Percentiles rank a stretch among this genome's conserved stretches.
These are phyloP conservation scores for Andrena flavipes DNA, from an alignment of 2,888 invertebrate genomes.

Conservation along the genomic window DNA sequence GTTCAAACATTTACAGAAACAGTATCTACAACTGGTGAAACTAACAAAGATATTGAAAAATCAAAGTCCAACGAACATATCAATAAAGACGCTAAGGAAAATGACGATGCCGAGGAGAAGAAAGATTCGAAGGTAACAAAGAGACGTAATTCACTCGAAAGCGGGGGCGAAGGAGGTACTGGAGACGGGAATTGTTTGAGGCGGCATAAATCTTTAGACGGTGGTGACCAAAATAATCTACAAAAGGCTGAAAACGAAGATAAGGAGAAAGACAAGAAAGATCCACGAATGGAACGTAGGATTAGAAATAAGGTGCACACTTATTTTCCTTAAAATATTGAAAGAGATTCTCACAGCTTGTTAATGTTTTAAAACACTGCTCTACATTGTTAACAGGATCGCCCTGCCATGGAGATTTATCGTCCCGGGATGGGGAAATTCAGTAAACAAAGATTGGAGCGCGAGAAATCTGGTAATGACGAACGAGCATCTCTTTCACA, in stretches of 20 bases:
- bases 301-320: constrained; percentile 88
- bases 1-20: constrained; percentile 36
- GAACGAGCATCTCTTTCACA: constrained; percentile 81
- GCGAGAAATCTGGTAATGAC: constrained; percentile 82
- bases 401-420: constrained; percentile 95
- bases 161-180: constrained; percentile 80
- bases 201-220: constrained; percentile 87
- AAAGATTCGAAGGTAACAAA: constrained; percentile 76
- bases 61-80: constrained; percentile 73
- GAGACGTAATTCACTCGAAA: constrained; percentile 83
- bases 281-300: constrained; percentile 87
- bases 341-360: not conserved
- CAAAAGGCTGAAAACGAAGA: constrained; percentile 87
- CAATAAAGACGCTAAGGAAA: constrained; percentile 61
- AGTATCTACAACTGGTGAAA: constrained; percentile 10
- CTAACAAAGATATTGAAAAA: constrained; percentile 52
- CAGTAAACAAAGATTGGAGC: constrained; percentile 87
- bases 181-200: constrained; percentile 84
- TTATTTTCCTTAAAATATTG: constrained; percentile 17
- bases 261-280: constrained; percentile 86
- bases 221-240: constrained; percentile 86
- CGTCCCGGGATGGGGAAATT: constrained; percentile 95
- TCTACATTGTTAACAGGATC: constrained; percentile 87
- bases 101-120: constrained; percentile 67
- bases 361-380: not conserved